phyloP scores from a whole-genome alignment of 1,140 invertebrate species.

The Lucilia sericata region DNA sequence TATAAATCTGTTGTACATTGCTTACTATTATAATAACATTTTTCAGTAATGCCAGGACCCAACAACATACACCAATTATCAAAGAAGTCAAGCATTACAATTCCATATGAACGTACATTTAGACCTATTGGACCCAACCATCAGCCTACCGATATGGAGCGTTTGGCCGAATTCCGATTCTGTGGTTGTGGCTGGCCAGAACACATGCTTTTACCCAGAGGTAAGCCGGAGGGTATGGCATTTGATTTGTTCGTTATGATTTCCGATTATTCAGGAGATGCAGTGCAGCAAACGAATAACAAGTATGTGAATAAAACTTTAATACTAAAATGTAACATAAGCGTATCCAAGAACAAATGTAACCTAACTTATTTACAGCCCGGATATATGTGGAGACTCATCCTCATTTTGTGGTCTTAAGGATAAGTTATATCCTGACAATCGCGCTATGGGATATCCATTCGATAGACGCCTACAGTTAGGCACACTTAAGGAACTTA shows the following conservation, averaged over 20 bases:
- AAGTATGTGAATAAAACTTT: slow-evolving; percentile 43
- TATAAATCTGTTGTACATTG: too few species aligned
- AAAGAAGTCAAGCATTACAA: slow-evolving; percentile 74
- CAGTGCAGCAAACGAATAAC: slow-evolving; percentile 72
- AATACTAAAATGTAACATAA: not conserved
- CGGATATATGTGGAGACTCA: slow-evolving; percentile 72
- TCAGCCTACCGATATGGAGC: slow-evolving; percentile 57
- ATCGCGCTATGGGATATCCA: slow-evolving; percentile 78
- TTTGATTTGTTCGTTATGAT: slow-evolving; percentile 70
- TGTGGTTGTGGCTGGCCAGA: slow-evolving; percentile 73
- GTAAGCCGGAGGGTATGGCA: slow-evolving; percentile 65
- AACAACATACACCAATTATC: slow-evolving; percentile 73
- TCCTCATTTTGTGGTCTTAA: slow-evolving; percentile 78
- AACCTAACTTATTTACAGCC: slow-evolving; percentile 41
- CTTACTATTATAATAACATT: not conserved
- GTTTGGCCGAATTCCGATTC: slow-evolving; percentile 68
- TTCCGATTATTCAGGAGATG: slow-evolving; percentile 68
- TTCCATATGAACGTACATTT: slow-evolving; percentile 76
- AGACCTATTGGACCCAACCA: slow-evolving; percentile 69
- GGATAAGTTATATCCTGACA: slow-evolving; percentile 76
- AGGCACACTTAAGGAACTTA: slow-evolving; percentile 72
- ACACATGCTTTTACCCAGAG: slow-evolving; percentile 70
- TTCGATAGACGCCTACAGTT: slow-evolving; percentile 75
- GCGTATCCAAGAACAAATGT: not conserved
- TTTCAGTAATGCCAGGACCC: slow-evolving; percentile 69